Base-by-base conservation (phyloP, 1,140 invertebrate genomes). In the Neomicropteryx cornuta region DNA sequence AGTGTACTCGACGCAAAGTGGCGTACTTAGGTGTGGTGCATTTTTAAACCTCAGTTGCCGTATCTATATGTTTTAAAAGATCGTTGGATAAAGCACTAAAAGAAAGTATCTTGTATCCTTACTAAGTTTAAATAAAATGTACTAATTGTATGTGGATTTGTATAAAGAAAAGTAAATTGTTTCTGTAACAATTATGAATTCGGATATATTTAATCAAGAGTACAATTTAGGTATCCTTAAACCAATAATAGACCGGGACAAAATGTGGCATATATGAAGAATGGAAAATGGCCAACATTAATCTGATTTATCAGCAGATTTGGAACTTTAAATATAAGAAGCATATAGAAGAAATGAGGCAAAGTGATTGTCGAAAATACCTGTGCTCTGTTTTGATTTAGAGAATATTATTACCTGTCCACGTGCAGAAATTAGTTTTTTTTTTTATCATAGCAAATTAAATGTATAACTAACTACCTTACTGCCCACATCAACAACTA, bases 121-220 rank as follows among this genome's bases (percentile, higher is more conserved):
- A 27, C 23, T 27, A 27, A 27, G 23, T 13, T 27, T 27, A 27
- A 27, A 27, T 27, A 27, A 27, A 27, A 27, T 27, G 23, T 27
- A 27, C 23, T 8, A 27, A 27, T 27, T 27, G 23, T 27, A 27
- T 13, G 13, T 27, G 8, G 23, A 27, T 8, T 27, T 27, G 8
- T 27, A 13, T 27, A 8, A 27, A 8, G 23, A 27, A 13, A 27
- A 8, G 8, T 27, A 8, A 8, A 13, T 8, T 8, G 8, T 8
- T 8, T 13, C 23, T 8, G 23, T 27, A 27, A 27, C 8, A 27
- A 27, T 13, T 8, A 27, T 27, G 23, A 8, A 27, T 27, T 27
- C 8, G 23, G 13, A 27, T 8, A 27, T 27, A 27, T 27, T 27
- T 27, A 27, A 27, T 13, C 8, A 27, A 27, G 23, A 27, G 13